Conservation (phyloP, 2,797 vertebrate species). For the Rhadinocentrus ornatus region DNA sequence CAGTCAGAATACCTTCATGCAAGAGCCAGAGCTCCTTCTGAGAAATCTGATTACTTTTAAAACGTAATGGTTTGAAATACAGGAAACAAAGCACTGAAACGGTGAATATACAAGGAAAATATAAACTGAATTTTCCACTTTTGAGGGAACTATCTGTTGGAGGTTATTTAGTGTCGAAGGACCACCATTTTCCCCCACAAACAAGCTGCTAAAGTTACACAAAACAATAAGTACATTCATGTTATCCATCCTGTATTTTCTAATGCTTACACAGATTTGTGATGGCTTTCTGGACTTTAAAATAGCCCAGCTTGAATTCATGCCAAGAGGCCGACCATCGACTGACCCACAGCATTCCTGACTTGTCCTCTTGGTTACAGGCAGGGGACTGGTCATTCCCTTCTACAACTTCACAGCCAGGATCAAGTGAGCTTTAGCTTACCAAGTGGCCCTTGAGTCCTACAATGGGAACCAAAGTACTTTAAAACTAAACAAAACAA, state of each 20-base stretch:
- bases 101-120: too few relatives aligned
- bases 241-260: constrained; percentile 19
- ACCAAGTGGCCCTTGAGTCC: constrained; percentile 63
- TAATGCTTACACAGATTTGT: constrained; percentile 19
- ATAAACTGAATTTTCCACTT: too few relatives aligned
- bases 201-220: too few relatives aligned
- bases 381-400: constrained; percentile 40
- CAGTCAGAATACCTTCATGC: background rate
- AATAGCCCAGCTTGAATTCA: constrained; percentile 33
- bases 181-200: too few relatives aligned
- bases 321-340: constrained; percentile 43
- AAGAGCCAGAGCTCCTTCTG: constrained; percentile 1
- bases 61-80: background rate
- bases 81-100: too few relatives aligned
- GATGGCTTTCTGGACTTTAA: constrained; percentile 35
- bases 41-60: background rate
- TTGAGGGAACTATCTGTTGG: too few relatives aligned
- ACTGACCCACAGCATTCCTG: constrained; percentile 65
- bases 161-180: too few relatives aligned
- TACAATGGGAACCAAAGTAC: constrained; percentile 49
- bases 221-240: constrained; percentile 1
- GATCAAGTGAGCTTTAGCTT: constrained; percentile 72
- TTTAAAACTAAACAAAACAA: background rate
- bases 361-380: constrained; percentile 64
- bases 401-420: constrained; percentile 43